These are phyloP conservation scores for Pomatorhinus ruficollis DNA, from an alignment of 2,113 vertebrate species.

Conservation along the genomic window DNA sequence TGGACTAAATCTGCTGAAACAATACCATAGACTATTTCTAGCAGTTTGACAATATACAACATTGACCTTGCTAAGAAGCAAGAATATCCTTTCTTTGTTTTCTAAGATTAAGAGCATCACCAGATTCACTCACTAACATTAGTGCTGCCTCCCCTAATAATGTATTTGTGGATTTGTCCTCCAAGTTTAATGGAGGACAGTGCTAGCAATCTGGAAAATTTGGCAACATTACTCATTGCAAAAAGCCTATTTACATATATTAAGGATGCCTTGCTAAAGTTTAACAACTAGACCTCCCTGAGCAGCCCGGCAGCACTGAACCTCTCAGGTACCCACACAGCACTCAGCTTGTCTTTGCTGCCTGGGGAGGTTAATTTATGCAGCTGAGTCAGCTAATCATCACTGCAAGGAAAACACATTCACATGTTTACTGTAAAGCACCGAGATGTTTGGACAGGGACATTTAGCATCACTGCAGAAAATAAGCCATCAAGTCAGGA, in stretches of 20 bases:
- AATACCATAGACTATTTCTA: neutral
- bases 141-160: neutral
- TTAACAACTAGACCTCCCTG: neutral
- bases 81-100: neutral
- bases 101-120: neutral
- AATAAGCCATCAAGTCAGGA: neutral
- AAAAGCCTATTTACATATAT: constrained; percentile 47
- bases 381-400: constrained; percentile 44
- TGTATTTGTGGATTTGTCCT: constrained; percentile 33
- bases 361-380: constrained; percentile 21
- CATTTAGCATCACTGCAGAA: neutral
- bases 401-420: neutral
- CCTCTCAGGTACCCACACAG: neutral
- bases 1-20: neutral
- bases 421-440: constrained; percentile 21
- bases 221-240: constrained; percentile 40
- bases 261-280: constrained; percentile 24
- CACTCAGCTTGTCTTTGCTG: neutral
- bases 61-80: neutral
- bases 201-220: constrained; percentile 52
- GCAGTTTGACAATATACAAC: neutral
- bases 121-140: neutral
- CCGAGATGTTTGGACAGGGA: neutral
- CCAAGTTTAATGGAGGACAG: constrained; percentile 50
- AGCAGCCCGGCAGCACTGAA: neutral